Percentiles rank a stretch among this genome's conserved stretches.
Evolutionary conservation across 30 jellyfish, hydroid and myxozoan species (phyloP).

Genomic region (Aurelia aurita): DNA sequence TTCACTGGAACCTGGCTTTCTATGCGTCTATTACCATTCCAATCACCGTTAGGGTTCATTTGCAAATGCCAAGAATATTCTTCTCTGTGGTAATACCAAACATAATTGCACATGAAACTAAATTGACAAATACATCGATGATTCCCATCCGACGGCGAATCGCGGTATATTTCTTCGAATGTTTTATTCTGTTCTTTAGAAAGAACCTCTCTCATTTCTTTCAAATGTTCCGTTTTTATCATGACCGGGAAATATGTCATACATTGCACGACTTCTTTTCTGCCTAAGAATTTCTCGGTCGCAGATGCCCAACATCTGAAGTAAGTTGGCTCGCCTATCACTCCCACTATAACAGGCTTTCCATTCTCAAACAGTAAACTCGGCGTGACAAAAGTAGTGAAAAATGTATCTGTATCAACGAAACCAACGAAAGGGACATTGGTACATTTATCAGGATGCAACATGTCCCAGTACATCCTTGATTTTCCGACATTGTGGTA

Average conservation of each 20-base stretch:
- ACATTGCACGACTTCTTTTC: constrained; percentile 49
- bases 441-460: constrained; percentile 20
- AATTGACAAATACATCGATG: constrained; percentile 16
- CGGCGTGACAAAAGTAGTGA: constrained; percentile 53
- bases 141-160: constrained; percentile 1
- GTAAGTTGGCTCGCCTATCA: constrained; percentile 11
- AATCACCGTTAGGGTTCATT: constrained; percentile 20
- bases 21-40: constrained; percentile 11
- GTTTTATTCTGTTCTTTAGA: constrained; percentile 12
- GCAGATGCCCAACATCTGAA: constrained; percentile 27
- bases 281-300: constrained; percentile 12
- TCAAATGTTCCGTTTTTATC: constrained; percentile 41
- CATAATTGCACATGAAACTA: constrained; percentile 32
- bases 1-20: background rate
- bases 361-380: constrained; percentile 24
- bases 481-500: constrained; percentile 35
- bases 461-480: constrained; percentile 62
- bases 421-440: no score
- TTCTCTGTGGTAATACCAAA: constrained; percentile 24
- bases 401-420: constrained; percentile 26
- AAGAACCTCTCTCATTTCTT: constrained; percentile 27
- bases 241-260: constrained; percentile 61
- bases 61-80: constrained; percentile 51
- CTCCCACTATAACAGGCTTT: constrained; percentile 18
- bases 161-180: constrained; percentile 25